These are phyloP conservation scores for Coelinius sp. DNA, from an alignment of 2,888 invertebrate genomes.

Conservation along the genomic window DNA sequence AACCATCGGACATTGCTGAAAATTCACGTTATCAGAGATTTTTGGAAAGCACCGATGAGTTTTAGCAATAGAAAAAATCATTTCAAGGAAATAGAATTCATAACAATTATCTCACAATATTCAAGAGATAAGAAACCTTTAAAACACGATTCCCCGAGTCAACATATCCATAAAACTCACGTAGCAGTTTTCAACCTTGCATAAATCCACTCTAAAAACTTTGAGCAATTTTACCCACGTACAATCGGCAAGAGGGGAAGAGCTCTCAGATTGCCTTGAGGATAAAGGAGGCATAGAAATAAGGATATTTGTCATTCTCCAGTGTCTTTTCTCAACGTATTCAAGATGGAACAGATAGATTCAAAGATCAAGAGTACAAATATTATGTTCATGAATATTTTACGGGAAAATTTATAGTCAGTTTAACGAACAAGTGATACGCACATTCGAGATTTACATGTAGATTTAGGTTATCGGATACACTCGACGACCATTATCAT, in stretches of 20 bases:
- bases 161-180: neutral
- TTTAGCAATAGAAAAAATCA: too few relatives aligned
- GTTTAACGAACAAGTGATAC: neutral
- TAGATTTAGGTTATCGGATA: neutral
- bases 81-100: too few relatives aligned
- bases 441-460: neutral
- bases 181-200: neutral
- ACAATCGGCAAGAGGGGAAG: neutral
- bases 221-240: constrained; percentile 16
- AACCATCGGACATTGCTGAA: neutral
- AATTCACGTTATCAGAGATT: neutral
- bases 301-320: constrained; percentile 41
- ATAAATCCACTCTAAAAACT: constrained; percentile 13
- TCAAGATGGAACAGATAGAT: constrained; percentile 42
- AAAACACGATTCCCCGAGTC: neutral
- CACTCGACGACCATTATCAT: neutral
- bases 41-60: too few relatives aligned
- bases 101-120: too few relatives aligned
- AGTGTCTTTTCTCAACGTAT: constrained; percentile 25
- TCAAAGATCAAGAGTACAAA: constrained; percentile 23
- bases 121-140: neutral
- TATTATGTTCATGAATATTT: constrained; percentile 27
- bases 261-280: neutral
- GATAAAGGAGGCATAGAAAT: constrained; percentile 46
- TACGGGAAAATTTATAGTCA: neutral